Conservation (phyloP, 2,113 vertebrate species). For the Argyrosomus japonicus region DNA sequence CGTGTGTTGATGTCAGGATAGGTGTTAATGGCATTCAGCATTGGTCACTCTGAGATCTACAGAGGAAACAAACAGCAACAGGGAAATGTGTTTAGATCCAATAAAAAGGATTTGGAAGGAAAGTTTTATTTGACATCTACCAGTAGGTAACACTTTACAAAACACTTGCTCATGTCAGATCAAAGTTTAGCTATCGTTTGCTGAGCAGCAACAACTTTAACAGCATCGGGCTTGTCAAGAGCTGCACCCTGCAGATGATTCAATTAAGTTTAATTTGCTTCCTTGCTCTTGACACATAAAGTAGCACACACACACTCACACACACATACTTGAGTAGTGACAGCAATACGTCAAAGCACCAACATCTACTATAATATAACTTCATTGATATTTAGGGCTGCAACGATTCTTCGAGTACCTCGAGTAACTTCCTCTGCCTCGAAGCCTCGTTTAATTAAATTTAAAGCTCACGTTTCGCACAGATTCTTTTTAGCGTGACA, state of each 20-base stretch:
- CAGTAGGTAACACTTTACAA: conserved; percentile 47
- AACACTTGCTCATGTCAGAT: conserved; percentile 48
- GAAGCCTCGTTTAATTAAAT: too few species aligned
- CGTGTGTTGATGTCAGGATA: conserved; percentile 1
- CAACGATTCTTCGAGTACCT: too few species aligned
- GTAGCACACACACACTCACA: neutral
- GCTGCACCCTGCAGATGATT: conserved; percentile 42
- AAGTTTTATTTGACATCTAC: conserved; percentile 19
- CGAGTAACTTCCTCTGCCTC: too few species aligned
- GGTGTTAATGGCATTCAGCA: conserved; percentile 51
- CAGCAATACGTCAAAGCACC: conserved; percentile 30
- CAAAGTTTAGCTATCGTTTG: conserved; percentile 54
- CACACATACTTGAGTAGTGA: neutral
- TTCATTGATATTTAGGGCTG: neutral
- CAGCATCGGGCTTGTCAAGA: conserved; percentile 33
- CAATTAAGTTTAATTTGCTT: conserved; percentile 60
- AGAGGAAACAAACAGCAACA: conserved; percentile 60
- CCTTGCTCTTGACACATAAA: conserved; percentile 18
- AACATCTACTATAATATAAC: conserved; percentile 4
- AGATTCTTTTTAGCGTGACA: too few species aligned
- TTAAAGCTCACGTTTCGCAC: too few species aligned
- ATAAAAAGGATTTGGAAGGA: conserved; percentile 6
- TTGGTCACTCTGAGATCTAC: conserved; percentile 58
- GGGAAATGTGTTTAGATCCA: conserved; percentile 16
- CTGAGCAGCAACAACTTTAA: conserved; percentile 35